phyloP scores from a whole-genome alignment of 2,797 vertebrate genomes.

The Pseudochirops cupreus region DNA sequence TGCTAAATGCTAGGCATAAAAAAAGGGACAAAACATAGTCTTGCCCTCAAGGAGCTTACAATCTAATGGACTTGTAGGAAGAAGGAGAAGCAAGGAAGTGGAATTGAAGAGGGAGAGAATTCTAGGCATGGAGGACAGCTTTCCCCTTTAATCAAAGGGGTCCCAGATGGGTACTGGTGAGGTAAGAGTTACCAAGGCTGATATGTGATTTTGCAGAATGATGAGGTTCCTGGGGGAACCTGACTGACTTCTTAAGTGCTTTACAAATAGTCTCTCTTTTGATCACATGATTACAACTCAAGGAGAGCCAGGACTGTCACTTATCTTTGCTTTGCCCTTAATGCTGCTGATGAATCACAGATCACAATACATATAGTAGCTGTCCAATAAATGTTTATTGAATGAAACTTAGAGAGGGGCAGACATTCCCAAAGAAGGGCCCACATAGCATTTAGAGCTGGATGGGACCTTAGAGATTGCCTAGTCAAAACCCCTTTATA shows the following conservation, averaged over 20 bases:
- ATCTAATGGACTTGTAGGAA: background rate
- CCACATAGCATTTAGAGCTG: background rate
- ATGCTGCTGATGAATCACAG: background rate
- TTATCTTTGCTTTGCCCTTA: background rate
- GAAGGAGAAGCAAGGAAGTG: background rate
- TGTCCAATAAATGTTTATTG: background rate
- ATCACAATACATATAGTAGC: background rate
- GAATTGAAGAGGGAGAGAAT: background rate
- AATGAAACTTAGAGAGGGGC: background rate
- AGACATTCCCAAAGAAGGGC: background rate
- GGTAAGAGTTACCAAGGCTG: background rate
- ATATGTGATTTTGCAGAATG: background rate
- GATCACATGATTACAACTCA: background rate
- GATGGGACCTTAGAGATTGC: background rate
- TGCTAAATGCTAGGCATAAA: background rate
- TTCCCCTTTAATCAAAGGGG: background rate
- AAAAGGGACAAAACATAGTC: background rate
- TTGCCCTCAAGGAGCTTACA: background rate
- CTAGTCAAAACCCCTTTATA: background rate
- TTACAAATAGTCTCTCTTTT: background rate
- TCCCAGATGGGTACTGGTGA: background rate
- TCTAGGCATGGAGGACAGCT: background rate
- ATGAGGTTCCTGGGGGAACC: background rate
- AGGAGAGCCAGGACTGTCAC: background rate
- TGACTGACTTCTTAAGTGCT: background rate